Conservation (phyloP, 2,797 vertebrate species). For the Stomatorhinus walkeri region DNA sequence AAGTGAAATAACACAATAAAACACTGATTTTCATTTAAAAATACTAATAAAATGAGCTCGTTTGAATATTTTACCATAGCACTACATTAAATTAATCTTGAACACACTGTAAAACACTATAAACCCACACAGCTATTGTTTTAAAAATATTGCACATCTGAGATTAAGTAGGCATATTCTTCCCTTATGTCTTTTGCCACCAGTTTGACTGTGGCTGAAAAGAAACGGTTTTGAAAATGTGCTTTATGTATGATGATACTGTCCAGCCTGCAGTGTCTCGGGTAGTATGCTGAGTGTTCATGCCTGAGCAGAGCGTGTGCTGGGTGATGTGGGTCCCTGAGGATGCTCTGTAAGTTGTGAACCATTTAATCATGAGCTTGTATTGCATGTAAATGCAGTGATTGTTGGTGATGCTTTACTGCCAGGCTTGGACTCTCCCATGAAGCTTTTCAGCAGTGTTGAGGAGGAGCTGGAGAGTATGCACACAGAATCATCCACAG, state of each 20-base stretch:
- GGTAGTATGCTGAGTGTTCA: not conserved
- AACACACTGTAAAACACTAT: not conserved
- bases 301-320: not conserved
- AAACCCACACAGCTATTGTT: not conserved
- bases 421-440: slow-evolving; percentile 34
- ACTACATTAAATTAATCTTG: not conserved
- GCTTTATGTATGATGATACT: not conserved
- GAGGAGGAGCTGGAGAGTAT: slow-evolving; percentile 73
- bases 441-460: slow-evolving; percentile 48
- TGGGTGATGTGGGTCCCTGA: not conserved
- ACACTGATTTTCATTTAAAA: not conserved
- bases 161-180: not conserved
- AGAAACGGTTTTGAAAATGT: not conserved
- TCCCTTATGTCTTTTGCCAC: not conserved
- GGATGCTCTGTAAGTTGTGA: not conserved
- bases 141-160: not conserved
- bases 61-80: not conserved
- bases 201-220: not conserved
- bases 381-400: not conserved
- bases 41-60: not conserved
- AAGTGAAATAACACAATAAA: not conserved
- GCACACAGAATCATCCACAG: slow-evolving; percentile 68
- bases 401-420: not conserved
- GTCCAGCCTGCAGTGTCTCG: not conserved
- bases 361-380: not conserved